Evolutionary conservation across 2,797 vertebrate species (phyloP), one percentile per base, ranked within the genome.

Genomic region (Falco biarmicus): DNA sequence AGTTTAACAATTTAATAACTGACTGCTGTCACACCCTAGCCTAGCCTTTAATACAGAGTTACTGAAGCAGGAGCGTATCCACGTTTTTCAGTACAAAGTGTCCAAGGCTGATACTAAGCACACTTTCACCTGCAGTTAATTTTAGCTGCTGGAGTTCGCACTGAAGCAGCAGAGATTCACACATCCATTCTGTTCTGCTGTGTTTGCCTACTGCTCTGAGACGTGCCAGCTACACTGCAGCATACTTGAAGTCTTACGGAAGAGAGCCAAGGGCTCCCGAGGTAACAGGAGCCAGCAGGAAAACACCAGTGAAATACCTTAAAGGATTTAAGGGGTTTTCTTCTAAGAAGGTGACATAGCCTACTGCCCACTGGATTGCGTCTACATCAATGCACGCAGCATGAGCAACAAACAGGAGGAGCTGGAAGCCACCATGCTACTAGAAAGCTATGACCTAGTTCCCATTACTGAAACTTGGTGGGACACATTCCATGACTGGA

Each of bases 21-120:
- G 19, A 32, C 81, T 43, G 8, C 31, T 87, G 19, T 90, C 24
- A 82, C 15, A 3, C 7, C 13, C 29, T 25, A 73, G 15, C 70
- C 59, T 22, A 14, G 39, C 10, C 9, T 20, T 82, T 25, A 11
- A 3, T 60, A 26, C 32, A 90, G 48, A 81, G 24, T 21, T 64
- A 56, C 48, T 29, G n/a, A 80, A 80, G 45, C 15, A 66, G 78
- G 16, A 70, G 18, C 0, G 0, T 17, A 56, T 5, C 0, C 1
- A 0, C 5, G 6, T 17, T 84, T 66, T 82, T 79, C 59, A 60
- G 29, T 15, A 65, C 15, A 48, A 79, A 91, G 19, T 11, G 14
- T 39, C 26, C 51, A 50, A 84, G 74, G 31, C 48, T 79, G 48
- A 80, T 47, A 54, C 5, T n/a, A 47, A 85, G 29, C 31, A 60